Conservation (phyloP, 1,140 invertebrate genomes). For the Ptiloglossa arizonensis region DNA sequence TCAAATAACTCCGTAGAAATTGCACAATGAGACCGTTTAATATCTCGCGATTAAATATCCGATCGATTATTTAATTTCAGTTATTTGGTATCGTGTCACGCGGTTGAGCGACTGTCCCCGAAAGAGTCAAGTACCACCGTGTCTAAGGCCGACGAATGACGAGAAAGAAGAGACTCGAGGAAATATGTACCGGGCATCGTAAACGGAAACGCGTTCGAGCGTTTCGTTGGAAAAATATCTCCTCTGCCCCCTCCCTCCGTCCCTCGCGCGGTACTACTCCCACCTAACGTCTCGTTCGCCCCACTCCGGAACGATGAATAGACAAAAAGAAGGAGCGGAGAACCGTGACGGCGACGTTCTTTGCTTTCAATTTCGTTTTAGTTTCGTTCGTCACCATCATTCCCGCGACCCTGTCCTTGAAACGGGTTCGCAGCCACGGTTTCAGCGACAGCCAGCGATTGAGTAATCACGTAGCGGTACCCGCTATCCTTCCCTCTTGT, state of each 20-base stretch:
- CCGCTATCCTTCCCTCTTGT: constrained; percentile 1
- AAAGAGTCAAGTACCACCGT: neutral
- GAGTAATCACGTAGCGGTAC: constrained; percentile 40
- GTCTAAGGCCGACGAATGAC: neutral
- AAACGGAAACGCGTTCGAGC: constrained; percentile 1
- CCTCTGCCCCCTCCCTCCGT: neutral
- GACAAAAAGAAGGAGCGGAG: constrained; percentile 24
- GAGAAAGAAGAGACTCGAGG: neutral
- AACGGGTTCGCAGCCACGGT: constrained; percentile 29
- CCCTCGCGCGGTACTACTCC: no score
- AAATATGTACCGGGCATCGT: neutral
- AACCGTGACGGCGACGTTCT: constrained; percentile 16
- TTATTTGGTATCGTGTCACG: no score
- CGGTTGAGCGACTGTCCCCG: no score
- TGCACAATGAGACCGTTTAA: no score
- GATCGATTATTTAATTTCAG: no score
- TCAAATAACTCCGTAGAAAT: no score
- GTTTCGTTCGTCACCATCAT: constrained; percentile 30
- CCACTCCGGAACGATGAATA: neutral
- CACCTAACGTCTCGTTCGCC: no score
- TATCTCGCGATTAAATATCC: no score
- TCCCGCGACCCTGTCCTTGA: constrained; percentile 38
- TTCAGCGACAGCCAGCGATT: constrained; percentile 29
- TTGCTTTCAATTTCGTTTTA: constrained; percentile 33
- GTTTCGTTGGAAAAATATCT: neutral